Percentiles rank a stretch among this genome's conserved stretches.
These are phyloP conservation scores for Mimas tiliae DNA, from an alignment of 2,888 invertebrate genomes.

Conservation along the genomic window DNA sequence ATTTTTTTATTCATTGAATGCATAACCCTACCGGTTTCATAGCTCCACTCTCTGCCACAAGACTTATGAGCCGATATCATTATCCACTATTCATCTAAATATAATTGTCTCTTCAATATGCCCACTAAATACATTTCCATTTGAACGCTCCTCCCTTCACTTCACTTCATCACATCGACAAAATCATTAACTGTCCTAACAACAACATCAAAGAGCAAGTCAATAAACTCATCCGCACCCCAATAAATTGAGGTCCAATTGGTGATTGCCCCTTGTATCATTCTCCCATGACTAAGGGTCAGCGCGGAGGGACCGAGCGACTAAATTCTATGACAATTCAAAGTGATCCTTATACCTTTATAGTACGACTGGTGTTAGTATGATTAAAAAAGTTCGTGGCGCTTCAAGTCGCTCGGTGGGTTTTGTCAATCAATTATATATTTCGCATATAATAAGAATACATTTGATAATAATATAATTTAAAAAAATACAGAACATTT, in stretches of 20 bases:
- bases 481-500: too few species aligned
- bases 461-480: too few species aligned
- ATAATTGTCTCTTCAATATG: not conserved
- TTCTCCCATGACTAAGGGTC: conserved; percentile 15
- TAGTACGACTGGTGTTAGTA: not conserved
- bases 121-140: not conserved
- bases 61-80: too few species aligned
- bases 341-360: not conserved
- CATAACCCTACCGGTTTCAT: too few species aligned
- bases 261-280: conserved; percentile 19
- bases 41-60: too few species aligned
- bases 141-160: not conserved
- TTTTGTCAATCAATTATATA: not conserved
- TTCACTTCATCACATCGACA: not conserved
- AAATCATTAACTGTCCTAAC: not conserved
- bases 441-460: not conserved
- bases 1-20: too few species aligned
- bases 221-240: conserved; percentile 8
- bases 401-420: too few species aligned
- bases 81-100: not conserved
- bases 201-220: not conserved
- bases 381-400: not conserved
- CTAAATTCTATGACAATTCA: not conserved
- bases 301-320: not conserved
- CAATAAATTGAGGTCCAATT: conserved; percentile 21